Conservation (phyloP, 1,140 invertebrate genomes). For the Helicoverpa zea region DNA sequence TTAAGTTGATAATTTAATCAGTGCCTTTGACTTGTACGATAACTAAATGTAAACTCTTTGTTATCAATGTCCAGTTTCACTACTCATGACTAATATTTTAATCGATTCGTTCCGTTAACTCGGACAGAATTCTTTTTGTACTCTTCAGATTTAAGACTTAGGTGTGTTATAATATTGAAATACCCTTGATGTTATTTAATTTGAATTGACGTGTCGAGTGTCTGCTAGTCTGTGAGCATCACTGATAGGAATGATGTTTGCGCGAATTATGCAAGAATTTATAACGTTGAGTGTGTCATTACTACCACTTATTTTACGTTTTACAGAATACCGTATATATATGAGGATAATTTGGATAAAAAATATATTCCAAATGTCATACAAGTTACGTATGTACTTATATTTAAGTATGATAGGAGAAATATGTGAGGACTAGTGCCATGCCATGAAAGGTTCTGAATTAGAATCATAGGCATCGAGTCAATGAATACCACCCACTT, state of each 20-base stretch:
- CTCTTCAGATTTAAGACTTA: conserved; percentile 24
- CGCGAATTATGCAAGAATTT: conserved; percentile 85
- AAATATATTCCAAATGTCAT: conserved; percentile 61
- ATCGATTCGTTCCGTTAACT: conserved; percentile 27
- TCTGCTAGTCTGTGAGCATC: conserved; percentile 86
- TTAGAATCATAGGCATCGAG: conserved; percentile 86
- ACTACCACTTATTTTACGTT: conserved; percentile 37
- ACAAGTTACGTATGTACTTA: conserved; percentile 71
- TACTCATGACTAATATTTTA: conserved; percentile 30
- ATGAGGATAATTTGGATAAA: conserved; percentile 18
- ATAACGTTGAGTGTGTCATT: conserved; percentile 53
- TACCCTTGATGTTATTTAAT: conserved; percentile 54
- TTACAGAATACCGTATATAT: conserved; percentile 33
- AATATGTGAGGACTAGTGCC: conserved; percentile 85
- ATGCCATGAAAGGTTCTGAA: conserved; percentile 86
- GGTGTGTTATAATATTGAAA: conserved; percentile 19
- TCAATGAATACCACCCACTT: conserved; percentile 86
- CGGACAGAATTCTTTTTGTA: conserved; percentile 21
- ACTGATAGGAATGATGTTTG: conserved; percentile 86
- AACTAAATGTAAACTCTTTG: conserved; percentile 23
- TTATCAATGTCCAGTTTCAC: conserved; percentile 22
- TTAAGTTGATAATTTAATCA: conserved; percentile 7
- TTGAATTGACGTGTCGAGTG: conserved; percentile 70
- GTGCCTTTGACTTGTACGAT: conserved; percentile 33
- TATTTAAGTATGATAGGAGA: conserved; percentile 84